Conservation (phyloP, 1,140 invertebrate genomes). For the Trinorchestia longiramus region DNA sequence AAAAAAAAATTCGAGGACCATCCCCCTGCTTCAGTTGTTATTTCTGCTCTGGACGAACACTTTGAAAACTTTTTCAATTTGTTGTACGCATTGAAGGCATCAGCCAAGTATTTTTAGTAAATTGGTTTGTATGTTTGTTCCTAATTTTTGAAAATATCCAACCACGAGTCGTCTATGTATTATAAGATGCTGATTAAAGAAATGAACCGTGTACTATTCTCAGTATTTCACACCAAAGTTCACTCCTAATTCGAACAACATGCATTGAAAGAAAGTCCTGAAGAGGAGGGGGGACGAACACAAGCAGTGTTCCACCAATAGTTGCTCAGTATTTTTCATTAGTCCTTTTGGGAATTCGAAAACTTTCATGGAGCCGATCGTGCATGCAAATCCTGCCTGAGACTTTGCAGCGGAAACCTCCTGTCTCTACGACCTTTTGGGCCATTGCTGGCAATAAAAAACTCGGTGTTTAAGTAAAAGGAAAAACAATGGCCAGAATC, state of each 20-base stretch:
- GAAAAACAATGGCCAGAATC: background rate
- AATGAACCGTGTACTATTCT: background rate
- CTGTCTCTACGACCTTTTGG: background rate
- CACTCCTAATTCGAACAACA: background rate
- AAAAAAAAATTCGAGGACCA: background rate
- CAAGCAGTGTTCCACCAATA: background rate
- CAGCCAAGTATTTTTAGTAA: background rate
- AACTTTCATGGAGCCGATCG: constrained; percentile 10
- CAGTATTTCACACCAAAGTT: background rate
- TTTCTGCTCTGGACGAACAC: background rate
- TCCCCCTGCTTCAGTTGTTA: background rate
- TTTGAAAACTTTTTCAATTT: background rate
- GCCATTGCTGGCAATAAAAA: background rate
- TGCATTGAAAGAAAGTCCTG: background rate
- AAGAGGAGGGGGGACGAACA: background rate
- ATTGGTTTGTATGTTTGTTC: background rate
- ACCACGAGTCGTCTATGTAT: background rate
- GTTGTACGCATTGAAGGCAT: background rate
- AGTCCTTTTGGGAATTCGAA: constrained; percentile 12
- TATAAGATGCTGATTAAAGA: background rate
- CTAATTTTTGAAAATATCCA: background rate
- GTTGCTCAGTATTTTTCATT: constrained; percentile 34
- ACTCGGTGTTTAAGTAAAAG: background rate
- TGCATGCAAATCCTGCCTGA: constrained; percentile 13
- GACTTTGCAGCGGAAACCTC: background rate